Evolutionary conservation across 2,888 invertebrate species (phyloP).

Genomic region (Horisme vitalbata): DNA sequence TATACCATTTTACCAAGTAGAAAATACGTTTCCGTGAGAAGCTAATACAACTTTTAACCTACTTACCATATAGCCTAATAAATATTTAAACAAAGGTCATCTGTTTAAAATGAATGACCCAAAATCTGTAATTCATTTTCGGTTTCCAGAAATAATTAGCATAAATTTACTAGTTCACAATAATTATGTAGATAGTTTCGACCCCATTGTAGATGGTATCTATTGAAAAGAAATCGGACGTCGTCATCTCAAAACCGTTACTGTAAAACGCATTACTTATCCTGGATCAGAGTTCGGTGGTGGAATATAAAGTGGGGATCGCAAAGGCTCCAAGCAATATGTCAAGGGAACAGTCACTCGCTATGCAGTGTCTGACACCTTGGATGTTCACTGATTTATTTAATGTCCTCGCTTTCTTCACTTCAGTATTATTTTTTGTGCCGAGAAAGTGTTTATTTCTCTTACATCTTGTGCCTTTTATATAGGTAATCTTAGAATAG

Average conservation of each 20-base stretch:
- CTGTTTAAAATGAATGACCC: conserved; percentile 29
- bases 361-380: conserved; percentile 28
- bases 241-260: conserved; percentile 69
- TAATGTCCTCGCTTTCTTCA: conserved; percentile 7
- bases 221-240: conserved; percentile 67
- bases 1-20: too few species aligned
- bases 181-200: conserved; percentile 11
- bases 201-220: not conserved
- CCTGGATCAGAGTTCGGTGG: conserved; percentile 61
- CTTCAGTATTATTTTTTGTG: too few species aligned
- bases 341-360: conserved; percentile 52
- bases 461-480: too few species aligned
- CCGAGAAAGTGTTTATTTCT: too few species aligned
- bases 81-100: conserved; percentile 33
- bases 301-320: conserved; percentile 71
- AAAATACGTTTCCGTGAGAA: conserved; percentile 6
- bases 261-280: conserved; percentile 72
- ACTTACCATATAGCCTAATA: conserved; percentile 29
- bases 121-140: conserved; percentile 37
- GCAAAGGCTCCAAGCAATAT: conserved; percentile 67
- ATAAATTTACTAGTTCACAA: not conserved
- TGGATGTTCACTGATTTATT: conserved; percentile 28
- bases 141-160: conserved; percentile 21
- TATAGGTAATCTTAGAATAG: too few species aligned
- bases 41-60: conserved; percentile 22